phyloP scores from a whole-genome alignment of 1,140 invertebrate genomes.

The Orchestia grillus region DNA sequence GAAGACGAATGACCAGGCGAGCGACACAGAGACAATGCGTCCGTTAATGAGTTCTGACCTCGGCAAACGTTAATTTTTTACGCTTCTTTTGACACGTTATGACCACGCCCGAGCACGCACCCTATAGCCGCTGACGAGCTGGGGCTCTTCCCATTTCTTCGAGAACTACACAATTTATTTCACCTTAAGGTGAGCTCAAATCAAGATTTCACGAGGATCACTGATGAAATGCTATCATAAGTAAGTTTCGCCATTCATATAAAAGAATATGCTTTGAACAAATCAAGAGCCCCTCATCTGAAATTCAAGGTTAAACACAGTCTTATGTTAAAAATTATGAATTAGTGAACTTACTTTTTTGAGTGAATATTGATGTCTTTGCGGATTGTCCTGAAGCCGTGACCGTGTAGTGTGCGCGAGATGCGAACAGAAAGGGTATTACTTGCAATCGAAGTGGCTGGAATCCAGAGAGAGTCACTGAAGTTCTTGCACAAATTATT shows the following conservation, averaged over 20 bases:
- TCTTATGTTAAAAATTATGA: not conserved
- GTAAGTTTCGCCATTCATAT: too few species aligned
- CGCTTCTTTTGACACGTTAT: not conserved
- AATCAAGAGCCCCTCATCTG: not conserved
- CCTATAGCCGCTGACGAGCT: too few species aligned
- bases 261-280: not conserved
- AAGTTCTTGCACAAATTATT: not conserved
- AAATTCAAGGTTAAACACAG: not conserved
- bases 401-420: not conserved
- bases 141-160: too few species aligned
- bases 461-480: not conserved
- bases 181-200: too few species aligned
- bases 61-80: not conserved
- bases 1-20: not conserved
- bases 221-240: too few species aligned
- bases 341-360: not conserved
- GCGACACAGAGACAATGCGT: not conserved
- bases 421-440: not conserved
- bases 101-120: not conserved
- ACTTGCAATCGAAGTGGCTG: not conserved
- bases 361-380: not conserved
- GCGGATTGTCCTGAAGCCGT: not conserved
- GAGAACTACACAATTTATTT: too few species aligned
- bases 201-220: not conserved
- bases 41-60: not conserved